Conservation (phyloP, 2,888 invertebrate species). For the Neoascia interrupta region DNA sequence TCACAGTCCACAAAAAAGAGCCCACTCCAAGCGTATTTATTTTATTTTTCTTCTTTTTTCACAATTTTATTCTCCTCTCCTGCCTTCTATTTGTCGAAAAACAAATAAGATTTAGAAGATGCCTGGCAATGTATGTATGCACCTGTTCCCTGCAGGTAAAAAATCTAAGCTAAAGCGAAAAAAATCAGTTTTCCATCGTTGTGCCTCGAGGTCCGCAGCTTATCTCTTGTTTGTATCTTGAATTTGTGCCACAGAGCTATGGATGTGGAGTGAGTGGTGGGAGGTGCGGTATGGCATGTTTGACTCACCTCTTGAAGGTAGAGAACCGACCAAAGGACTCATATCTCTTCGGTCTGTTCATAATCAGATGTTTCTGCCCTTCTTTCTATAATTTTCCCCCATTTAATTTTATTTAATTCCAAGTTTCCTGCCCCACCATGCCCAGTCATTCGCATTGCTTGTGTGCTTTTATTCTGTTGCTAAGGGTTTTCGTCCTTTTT, state of each 20-base stretch:
- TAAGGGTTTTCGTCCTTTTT: slow-evolving; percentile 51
- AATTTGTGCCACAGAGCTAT: slow-evolving; percentile 29
- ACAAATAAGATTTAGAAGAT: slow-evolving; percentile 1
- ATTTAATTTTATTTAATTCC: slow-evolving; percentile 61
- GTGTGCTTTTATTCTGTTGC: slow-evolving; percentile 7
- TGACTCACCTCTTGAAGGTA: no score
- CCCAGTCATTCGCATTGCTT: slow-evolving; percentile 1
- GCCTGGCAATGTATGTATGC: slow-evolving; percentile 9
- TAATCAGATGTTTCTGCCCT: slow-evolving; percentile 52
- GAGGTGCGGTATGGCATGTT: neutral
- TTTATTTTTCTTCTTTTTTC: no score
- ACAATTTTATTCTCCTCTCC: no score
- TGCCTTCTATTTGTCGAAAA: no score
- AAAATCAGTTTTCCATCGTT: slow-evolving; percentile 21
- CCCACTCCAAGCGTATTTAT: no score
- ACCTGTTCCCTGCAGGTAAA: slow-evolving; percentile 32
- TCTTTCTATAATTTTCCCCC: slow-evolving; percentile 32
- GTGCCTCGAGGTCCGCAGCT: slow-evolving; percentile 33
- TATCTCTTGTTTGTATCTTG: slow-evolving; percentile 61
- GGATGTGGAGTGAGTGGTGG: neutral
- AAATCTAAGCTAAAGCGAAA: slow-evolving; percentile 26
- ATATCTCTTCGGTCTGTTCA: slow-evolving; percentile 36
- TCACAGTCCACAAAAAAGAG: no score
- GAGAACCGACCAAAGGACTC: slow-evolving; percentile 26
- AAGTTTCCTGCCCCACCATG: slow-evolving; percentile 2